Evolutionary conservation across 2,113 vertebrate species (phyloP).

Genomic region (Sphyrna mokarran): DNA sequence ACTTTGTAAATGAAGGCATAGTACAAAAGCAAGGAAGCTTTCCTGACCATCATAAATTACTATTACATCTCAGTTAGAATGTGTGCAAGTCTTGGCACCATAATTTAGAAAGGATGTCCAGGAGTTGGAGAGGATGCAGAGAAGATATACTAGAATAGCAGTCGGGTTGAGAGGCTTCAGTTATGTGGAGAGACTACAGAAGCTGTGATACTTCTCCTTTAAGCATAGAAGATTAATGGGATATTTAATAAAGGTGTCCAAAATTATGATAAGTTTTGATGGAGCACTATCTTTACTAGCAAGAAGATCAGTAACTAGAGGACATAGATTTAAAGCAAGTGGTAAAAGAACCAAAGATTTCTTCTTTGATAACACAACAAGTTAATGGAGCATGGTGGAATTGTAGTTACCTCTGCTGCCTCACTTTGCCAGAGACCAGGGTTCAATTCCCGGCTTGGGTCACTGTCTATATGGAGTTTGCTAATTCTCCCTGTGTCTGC

Average conservation of each 20-base stretch:
- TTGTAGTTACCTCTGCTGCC: no score
- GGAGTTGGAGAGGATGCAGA: no score
- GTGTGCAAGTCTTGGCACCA: no score
- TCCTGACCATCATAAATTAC: no score
- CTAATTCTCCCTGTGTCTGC: no score
- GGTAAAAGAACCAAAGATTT: not conserved
- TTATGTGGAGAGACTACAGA: not conserved
- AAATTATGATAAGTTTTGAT: not conserved
- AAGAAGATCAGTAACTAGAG: not conserved
- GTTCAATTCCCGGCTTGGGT: no score
- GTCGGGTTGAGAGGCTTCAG: no score
- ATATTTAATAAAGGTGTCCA: not conserved
- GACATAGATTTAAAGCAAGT: not conserved
- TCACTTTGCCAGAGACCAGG: no score
- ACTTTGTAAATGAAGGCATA: not conserved
- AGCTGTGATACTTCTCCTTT: not conserved
- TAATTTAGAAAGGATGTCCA: no score
- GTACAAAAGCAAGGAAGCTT: not conserved
- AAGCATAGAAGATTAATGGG: not conserved
- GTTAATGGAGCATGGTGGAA: not conserved
- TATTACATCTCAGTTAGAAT: no score
- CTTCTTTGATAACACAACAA: not conserved
- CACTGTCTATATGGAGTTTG: no score
- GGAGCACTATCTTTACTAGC: not conserved
- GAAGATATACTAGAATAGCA: no score